Evolutionary conservation across 2,113 vertebrate genomes (phyloP).

Genomic region (Cottus gobio): DNA sequence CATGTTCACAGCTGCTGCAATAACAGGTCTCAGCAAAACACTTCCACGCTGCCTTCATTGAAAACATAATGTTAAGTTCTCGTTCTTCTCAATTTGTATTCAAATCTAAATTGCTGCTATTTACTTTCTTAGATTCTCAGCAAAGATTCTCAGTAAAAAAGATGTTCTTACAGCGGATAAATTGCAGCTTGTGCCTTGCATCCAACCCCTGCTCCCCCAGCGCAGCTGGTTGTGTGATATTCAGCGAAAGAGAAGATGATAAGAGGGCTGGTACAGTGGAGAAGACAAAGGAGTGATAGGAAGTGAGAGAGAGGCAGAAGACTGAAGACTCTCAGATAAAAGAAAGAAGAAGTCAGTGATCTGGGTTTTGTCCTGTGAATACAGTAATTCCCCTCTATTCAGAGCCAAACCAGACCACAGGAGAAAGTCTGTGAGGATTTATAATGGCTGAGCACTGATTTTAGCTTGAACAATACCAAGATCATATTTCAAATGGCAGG

Average conservation of each 20-base stretch:
- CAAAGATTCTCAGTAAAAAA: neutral
- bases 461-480: slow-evolving; percentile 24
- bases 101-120: neutral
- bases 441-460: slow-evolving; percentile 30
- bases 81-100: neutral
- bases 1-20: neutral
- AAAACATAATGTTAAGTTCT: neutral
- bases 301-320: slow-evolving; percentile 9
- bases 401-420: slow-evolving; percentile 29
- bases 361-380: slow-evolving; percentile 20
- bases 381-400: slow-evolving; percentile 30
- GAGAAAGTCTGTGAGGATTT: slow-evolving; percentile 25
- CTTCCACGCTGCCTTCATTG: neutral
- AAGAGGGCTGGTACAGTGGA: neutral
- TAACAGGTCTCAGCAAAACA: neutral
- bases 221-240: neutral
- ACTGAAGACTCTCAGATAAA: slow-evolving; percentile 17
- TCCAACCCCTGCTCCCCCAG: neutral
- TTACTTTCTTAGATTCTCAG: neutral
- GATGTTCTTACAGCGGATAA: neutral
- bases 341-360: slow-evolving; percentile 19
- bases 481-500: slow-evolving; percentile 48
- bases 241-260: slow-evolving; percentile 16
- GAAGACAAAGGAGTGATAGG: slow-evolving; percentile 20
- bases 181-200: neutral